Percentiles rank a stretch among this genome's conserved stretches.
These are phyloP conservation scores for Pseudomugil gertrudae DNA, from an alignment of 2,797 vertebrate genomes.

Conservation along the genomic window DNA sequence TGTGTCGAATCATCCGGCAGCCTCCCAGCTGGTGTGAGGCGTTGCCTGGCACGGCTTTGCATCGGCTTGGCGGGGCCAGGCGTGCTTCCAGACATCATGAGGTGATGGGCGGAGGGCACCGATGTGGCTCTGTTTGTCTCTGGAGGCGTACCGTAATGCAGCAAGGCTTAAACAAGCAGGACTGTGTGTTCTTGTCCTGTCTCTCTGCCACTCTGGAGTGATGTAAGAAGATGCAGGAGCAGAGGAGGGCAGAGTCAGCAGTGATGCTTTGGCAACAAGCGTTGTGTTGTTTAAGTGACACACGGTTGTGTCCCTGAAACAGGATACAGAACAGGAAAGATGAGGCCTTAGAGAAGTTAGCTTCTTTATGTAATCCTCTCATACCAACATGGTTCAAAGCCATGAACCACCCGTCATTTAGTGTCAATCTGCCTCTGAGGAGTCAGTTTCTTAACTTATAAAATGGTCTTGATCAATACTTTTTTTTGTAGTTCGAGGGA, in stretches of 20 bases:
- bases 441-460: not conserved
- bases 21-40: constrained; percentile 52
- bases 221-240: constrained; percentile 37
- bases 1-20: constrained; percentile 11
- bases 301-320: not conserved
- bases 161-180: constrained; percentile 45
- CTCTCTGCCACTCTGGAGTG: constrained; percentile 42
- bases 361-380: no score
- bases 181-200: constrained; percentile 52
- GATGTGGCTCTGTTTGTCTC: constrained; percentile 22
- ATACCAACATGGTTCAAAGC: no score
- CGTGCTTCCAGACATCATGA: constrained; percentile 33
- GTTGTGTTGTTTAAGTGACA: no score
- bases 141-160: constrained; percentile 20
- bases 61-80: constrained; percentile 26
- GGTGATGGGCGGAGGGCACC: constrained; percentile 18
- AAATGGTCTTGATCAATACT: not conserved
- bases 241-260: constrained; percentile 23
- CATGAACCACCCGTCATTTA: not conserved
- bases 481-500: no score
- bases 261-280: constrained; percentile 9
- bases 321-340: not conserved
- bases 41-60: constrained; percentile 31
- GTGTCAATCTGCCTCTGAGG: not conserved
- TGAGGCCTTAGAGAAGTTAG: no score